Evolutionary conservation across 2,113 vertebrate species (phyloP).

Genomic region (Hippoglossus stenolepis): DNA sequence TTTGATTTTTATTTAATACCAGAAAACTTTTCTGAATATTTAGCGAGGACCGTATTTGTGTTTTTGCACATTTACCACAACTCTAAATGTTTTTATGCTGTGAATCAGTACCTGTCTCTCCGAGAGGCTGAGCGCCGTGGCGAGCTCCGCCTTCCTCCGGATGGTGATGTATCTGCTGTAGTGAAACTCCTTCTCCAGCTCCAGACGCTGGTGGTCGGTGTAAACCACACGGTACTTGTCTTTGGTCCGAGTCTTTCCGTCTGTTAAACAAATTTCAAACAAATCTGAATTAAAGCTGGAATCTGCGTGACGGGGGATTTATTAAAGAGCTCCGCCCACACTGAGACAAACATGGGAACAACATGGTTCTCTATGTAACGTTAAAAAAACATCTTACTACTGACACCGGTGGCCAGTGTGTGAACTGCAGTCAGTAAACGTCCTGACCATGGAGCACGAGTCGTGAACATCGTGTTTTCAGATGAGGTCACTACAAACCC

Average conservation of each 20-base stretch:
- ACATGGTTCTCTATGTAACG: no score
- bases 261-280: constrained; percentile 45
- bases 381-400: no score
- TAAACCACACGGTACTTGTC: constrained; percentile 98
- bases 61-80: not conserved
- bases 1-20: not conserved
- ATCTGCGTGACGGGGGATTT: no score
- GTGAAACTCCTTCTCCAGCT: constrained; percentile 88
- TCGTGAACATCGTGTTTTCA: no score
- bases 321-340: no score
- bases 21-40: no score
- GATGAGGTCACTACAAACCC: no score
- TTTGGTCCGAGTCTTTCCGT: constrained; percentile 95
- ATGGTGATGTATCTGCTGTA: constrained; percentile 98
- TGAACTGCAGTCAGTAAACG: not conserved
- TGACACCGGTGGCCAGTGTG: not conserved
- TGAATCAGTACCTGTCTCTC: constrained; percentile 89
- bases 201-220: constrained; percentile 91
- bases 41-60: not conserved
- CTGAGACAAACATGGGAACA: no score
- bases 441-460: no score
- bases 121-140: constrained; percentile 87
- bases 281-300: no score
- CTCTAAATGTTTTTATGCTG: not conserved
- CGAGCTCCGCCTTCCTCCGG: constrained; percentile 93